phyloP scores from a whole-genome alignment of 2,888 invertebrate genomes.

The Lamellibrachia columna region DNA sequence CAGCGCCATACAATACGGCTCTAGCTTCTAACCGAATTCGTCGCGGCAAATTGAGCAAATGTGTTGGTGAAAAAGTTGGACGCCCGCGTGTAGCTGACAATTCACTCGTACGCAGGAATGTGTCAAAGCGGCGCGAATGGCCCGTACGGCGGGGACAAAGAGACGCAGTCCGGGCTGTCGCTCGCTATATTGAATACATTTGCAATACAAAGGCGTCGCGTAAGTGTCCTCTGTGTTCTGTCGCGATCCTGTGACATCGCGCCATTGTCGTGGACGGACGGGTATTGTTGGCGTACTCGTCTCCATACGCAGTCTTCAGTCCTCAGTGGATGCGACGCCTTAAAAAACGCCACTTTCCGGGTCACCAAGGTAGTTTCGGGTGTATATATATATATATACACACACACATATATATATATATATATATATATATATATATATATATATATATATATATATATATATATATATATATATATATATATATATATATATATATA shows the following conservation, averaged over 20 bases:
- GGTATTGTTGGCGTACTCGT: neutral
- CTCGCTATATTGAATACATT: neutral
- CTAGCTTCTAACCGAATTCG: neutral
- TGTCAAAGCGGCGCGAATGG: neutral
- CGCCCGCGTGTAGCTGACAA: neutral
- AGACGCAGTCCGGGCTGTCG: neutral
- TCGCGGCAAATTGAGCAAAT: constrained; percentile 16
- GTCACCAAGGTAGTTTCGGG: no score
- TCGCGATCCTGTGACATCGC: neutral
- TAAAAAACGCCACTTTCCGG: no score
- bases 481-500: no score
- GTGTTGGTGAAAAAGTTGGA: neutral
- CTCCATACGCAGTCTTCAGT: neutral
- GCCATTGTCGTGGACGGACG: neutral
- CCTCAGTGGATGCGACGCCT: no score
- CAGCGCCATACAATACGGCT: neutral
- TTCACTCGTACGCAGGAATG: neutral
- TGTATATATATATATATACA: no score
- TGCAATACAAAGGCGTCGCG: neutral
- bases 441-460: no score
- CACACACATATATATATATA: no score
- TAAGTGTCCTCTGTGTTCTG: neutral
- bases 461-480: no score
- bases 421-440: no score
- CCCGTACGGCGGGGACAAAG: neutral